A percentile compares a stretch with the other conserved stretches of the same genome.
phyloP scores from a whole-genome alignment of 2,888 invertebrate genomes.

The Acanthosepion lycidas region DNA sequence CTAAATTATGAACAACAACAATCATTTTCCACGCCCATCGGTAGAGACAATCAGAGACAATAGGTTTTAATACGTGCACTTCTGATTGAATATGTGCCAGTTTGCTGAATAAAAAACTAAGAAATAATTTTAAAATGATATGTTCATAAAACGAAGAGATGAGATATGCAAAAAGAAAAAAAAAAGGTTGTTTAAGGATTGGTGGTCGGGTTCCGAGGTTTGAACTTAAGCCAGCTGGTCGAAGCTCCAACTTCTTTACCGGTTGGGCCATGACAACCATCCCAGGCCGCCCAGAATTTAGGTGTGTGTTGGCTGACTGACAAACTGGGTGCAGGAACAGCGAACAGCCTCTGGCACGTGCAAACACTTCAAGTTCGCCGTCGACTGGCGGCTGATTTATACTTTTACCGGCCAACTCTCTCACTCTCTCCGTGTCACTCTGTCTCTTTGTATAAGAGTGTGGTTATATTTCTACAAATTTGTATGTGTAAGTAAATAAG shows the following conservation, averaged over 20 bases:
- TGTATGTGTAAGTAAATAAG: too few relatives aligned
- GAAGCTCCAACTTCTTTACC: not conserved
- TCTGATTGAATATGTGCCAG: too few relatives aligned
- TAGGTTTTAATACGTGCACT: too few relatives aligned
- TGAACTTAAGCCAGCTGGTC: not conserved
- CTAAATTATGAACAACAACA: too few relatives aligned
- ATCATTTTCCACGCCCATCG: too few relatives aligned
- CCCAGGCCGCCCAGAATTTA: constrained; percentile 18
- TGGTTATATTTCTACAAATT: too few relatives aligned
- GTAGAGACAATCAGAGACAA: too few relatives aligned
- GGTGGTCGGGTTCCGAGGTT: not conserved
- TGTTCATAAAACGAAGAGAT: too few relatives aligned
- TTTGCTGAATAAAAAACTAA: too few relatives aligned
- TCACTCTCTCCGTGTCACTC: not conserved
- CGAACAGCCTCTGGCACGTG: not conserved
- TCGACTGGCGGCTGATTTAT: constrained; percentile 14
- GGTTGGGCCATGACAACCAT: not conserved
- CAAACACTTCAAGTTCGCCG: not conserved
- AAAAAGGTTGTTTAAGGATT: not conserved
- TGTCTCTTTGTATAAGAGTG: too few relatives aligned
- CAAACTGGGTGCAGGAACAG: not conserved
- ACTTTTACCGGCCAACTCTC: not conserved
- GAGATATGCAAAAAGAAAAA: too few relatives aligned
- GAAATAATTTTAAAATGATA: too few relatives aligned
- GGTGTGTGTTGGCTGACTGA: not conserved